phyloP scores from a whole-genome alignment of 2,888 invertebrate species.

The Galeopsomyia nigrocyanea region DNA sequence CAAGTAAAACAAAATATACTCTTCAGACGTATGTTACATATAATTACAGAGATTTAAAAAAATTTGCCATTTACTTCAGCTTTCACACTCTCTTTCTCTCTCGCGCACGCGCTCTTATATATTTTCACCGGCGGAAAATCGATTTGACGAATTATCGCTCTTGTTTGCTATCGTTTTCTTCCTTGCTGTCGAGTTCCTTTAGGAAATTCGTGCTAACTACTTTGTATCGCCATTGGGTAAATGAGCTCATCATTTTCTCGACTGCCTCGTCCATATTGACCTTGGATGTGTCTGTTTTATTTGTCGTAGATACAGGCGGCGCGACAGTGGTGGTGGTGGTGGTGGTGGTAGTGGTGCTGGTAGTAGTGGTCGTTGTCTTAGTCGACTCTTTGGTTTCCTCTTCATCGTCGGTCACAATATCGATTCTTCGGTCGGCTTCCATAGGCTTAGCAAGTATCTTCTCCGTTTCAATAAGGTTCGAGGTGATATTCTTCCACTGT shows the following conservation, averaged over 20 bases:
- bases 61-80: neutral
- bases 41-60: neutral
- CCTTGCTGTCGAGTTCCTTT: slow-evolving; percentile 15
- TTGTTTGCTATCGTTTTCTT: neutral
- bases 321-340: no score
- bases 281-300: neutral
- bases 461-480: slow-evolving; percentile 1
- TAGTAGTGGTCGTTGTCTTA: no score
- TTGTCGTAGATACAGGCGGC: neutral
- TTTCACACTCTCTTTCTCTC: slow-evolving; percentile 11
- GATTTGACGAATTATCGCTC: neutral
- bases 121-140: neutral
- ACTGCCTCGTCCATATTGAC: slow-evolving; percentile 10
- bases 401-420: neutral
- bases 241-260: slow-evolving; percentile 23
- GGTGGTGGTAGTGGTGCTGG: no score
- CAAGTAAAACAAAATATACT: slow-evolving; percentile 1
- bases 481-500: slow-evolving; percentile 22
- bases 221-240: slow-evolving; percentile 21
- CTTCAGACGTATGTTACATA: neutral
- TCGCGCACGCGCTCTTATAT: neutral
- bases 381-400: neutral
- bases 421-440: slow-evolving; percentile 5
- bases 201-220: slow-evolving; percentile 8
- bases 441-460: neutral